Evolutionary conservation across 2,113 vertebrate genomes (phyloP).

Genomic region (Charadrius vociferus): DNA sequence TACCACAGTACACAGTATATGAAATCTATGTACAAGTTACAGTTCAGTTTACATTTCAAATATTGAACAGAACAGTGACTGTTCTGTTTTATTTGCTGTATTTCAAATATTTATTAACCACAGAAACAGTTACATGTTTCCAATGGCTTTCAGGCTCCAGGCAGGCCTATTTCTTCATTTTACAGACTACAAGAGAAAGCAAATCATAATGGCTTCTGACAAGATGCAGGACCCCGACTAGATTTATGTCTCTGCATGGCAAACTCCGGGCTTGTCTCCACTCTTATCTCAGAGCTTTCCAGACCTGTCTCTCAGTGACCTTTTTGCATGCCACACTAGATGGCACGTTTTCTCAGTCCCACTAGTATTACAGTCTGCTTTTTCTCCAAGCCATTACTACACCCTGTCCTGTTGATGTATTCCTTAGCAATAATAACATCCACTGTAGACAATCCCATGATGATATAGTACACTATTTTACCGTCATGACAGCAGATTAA

Average conservation of each 20-base stretch:
- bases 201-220: background rate
- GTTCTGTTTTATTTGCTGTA: background rate
- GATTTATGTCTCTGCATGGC: background rate
- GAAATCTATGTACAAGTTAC: background rate
- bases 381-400: background rate
- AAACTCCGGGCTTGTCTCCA: background rate
- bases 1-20: background rate
- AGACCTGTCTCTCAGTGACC: background rate
- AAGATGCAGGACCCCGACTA: background rate
- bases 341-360: background rate
- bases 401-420: background rate
- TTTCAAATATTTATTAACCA: conserved; percentile 14
- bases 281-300: background rate
- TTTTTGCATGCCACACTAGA: background rate
- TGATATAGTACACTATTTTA: background rate
- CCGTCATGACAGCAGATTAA: background rate
- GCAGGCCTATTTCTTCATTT: background rate
- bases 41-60: background rate
- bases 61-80: background rate
- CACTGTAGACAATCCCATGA: background rate
- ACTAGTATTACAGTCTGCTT: background rate
- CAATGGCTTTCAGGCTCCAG: background rate
- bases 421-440: background rate
- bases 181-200: background rate
- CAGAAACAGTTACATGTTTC: background rate